These are phyloP conservation scores for Buphagus erythrorhynchus DNA, from an alignment of 2,797 vertebrate genomes.

Conservation along the genomic window DNA sequence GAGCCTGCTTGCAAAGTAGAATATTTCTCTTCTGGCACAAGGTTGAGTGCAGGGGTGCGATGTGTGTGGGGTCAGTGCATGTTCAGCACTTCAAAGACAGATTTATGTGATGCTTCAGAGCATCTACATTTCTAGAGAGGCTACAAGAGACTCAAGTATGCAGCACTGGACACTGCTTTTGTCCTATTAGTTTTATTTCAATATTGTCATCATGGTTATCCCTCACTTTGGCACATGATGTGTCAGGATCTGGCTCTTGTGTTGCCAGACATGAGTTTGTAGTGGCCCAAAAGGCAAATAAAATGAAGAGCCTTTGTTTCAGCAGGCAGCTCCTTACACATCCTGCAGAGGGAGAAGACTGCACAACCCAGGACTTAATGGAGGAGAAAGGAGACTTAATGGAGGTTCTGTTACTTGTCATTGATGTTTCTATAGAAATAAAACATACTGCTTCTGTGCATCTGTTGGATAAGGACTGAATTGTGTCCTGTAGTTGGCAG, in stretches of 20 bases:
- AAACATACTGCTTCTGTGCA: background rate
- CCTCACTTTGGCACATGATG: fast-evolving
- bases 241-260: background rate
- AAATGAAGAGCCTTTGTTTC: background rate
- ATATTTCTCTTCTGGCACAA: background rate
- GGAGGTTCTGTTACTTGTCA: background rate
- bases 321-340: background rate
- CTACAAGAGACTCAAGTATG: background rate
- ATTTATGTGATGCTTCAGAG: background rate
- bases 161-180: background rate
- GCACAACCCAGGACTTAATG: background rate
- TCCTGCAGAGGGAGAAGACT: background rate
- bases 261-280: background rate
- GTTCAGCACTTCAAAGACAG: background rate
- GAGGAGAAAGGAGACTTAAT: background rate
- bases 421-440: background rate
- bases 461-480: background rate
- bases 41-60: fast-evolving
- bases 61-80: fast-evolving
- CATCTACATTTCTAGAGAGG: fast-evolving
- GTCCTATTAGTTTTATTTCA: background rate
- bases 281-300: background rate
- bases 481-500: background rate
- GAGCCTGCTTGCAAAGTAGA: background rate
- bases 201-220: fast-evolving